Base-by-base conservation (phyloP, 2,888 invertebrate species). In the Cephus sareptanus region DNA sequence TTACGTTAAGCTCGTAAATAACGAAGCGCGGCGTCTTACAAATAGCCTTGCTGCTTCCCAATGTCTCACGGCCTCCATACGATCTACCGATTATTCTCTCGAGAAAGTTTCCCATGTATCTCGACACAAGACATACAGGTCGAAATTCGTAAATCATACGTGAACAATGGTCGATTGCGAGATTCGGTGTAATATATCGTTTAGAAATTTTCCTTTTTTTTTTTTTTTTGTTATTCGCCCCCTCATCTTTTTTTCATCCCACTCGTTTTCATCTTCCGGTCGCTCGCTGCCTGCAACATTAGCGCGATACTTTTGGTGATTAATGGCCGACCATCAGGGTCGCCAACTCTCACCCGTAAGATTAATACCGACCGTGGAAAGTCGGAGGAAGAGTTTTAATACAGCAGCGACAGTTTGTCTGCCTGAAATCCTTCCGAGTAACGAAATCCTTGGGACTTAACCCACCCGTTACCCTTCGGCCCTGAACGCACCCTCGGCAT, bases 291-390 rank as follows among this genome's bases (percentile, higher is more conserved):
- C 56, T 81, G 82, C 81, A 82, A 84, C 87, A 88, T 87, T 87
- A 87, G 86, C 85, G 81, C 85, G 87, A 87, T 87, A 84, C 85
- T 80, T 82, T 75, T 83, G 80, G 81, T 89, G 88, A 89, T 89
- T 89, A 89, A 89, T 89, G 85, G 83, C 85, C 81, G 9, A 56
- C 56, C 56, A 23, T 56, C 82, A 80, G 82, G 82, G 84, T 83
- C 85, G 83, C 86, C 86, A 89, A 88, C 87, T 89, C 89, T 88
- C 85, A 79, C 85, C 73, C 84, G 82, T 80, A 83, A 86, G 88
- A 89, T 89, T 89, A 88, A 89, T 89, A 87, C 86, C 87, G 23
- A 56, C 23, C 56, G 56, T 56, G 31, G 79, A 73, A 74, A 73
- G 75, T 37, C 74, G 75, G 71, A 68, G 77, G 73, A 76, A 77